phyloP scores from a whole-genome alignment of 1,140 invertebrate species.

The Drosophila hydei region DNA sequence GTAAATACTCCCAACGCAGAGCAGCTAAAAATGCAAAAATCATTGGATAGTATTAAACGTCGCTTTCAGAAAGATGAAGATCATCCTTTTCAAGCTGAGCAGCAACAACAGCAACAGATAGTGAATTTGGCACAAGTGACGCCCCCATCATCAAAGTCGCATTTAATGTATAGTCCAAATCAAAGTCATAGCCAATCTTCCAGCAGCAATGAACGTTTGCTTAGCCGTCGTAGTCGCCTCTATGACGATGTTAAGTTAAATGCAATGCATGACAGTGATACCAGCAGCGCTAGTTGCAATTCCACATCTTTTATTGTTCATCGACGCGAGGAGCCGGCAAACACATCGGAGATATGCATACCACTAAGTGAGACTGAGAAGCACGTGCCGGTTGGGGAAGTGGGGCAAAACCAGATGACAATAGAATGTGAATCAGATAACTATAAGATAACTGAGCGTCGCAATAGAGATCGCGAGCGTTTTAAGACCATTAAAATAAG shows the following conservation, averaged over 20 bases:
- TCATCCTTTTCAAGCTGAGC: background rate
- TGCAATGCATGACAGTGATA: conserved; percentile 61
- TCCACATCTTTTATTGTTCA: conserved; percentile 75
- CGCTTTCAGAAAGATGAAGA: conserved; percentile 64
- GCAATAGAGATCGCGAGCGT: conserved; percentile 78
- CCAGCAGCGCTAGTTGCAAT: conserved; percentile 54
- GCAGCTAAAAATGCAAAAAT: conserved; percentile 78
- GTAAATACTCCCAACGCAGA: conserved; percentile 64
- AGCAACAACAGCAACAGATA: conserved; percentile 24
- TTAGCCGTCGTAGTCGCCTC: conserved; percentile 76
- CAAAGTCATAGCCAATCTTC: conserved; percentile 39
- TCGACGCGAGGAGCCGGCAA: conserved; percentile 29
- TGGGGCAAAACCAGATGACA: background rate
- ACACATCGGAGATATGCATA: conserved; percentile 12
- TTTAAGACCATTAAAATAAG: conserved; percentile 82
- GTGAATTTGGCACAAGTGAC: conserved; percentile 23
- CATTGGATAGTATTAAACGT: conserved; percentile 75
- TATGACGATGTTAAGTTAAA: conserved; percentile 79
- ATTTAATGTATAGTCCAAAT: conserved; percentile 35
- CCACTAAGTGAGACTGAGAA: conserved; percentile 28
- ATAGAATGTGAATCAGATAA: conserved; percentile 44
- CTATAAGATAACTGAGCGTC: conserved; percentile 68
- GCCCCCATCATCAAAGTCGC: conserved; percentile 24
- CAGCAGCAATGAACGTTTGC: conserved; percentile 62
- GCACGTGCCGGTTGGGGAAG: background rate